A percentile compares a stretch with the other conserved stretches of the same genome.
These are phyloP conservation scores for Coilia nasus DNA, from an alignment of 2,797 vertebrate species.

Conservation along the genomic window DNA sequence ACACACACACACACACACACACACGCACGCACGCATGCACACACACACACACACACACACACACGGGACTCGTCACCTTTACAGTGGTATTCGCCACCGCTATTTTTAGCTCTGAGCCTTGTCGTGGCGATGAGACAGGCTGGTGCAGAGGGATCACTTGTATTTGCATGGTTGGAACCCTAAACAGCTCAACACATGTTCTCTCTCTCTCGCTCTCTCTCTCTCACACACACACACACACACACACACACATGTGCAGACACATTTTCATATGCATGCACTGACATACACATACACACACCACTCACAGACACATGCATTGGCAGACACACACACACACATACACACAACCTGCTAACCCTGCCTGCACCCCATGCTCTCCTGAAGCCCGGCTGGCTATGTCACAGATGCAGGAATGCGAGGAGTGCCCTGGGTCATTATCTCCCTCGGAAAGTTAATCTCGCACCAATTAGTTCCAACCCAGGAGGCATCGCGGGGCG, in stretches of 20 bases:
- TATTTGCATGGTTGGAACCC: too few relatives aligned
- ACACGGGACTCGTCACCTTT: background rate
- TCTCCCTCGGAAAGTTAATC: slow-evolving; percentile 79
- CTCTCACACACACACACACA: background rate
- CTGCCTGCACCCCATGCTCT: background rate
- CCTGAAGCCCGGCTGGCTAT: background rate
- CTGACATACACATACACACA: too few relatives aligned
- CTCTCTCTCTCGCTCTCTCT: background rate
- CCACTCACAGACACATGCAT: background rate
- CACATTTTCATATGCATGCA: background rate
- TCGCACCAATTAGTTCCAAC: slow-evolving; percentile 81
- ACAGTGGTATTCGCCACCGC: background rate
- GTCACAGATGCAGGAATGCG: slow-evolving; percentile 2
- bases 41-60: background rate
- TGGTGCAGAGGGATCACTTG: background rate
- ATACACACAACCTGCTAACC: background rate
- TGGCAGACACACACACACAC: background rate
- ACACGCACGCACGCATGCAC: background rate
- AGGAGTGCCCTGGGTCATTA: slow-evolving; percentile 65
- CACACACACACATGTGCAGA: background rate
- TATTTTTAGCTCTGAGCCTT: background rate
- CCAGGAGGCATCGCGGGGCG: slow-evolving; percentile 64
- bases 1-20: too few relatives aligned
- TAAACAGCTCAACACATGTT: too few relatives aligned
- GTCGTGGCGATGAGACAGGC: background rate